Conservation (phyloP, 1,140 invertebrate species). For the Bombus soroeensis region DNA sequence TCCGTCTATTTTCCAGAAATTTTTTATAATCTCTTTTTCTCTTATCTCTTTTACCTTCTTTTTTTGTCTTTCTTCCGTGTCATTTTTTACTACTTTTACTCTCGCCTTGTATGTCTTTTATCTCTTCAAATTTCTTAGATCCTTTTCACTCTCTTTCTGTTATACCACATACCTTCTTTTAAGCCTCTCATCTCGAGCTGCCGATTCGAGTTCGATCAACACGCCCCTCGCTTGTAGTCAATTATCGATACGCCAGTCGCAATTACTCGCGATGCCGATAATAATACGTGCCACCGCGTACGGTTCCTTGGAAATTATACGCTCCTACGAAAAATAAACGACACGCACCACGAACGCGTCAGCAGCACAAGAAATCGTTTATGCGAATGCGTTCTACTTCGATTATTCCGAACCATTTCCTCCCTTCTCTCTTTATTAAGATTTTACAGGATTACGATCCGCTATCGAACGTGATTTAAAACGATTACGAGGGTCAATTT, state of each 20-base stretch:
- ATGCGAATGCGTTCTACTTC: conserved; percentile 16
- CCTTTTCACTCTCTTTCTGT: not conserved
- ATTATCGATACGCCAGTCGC: conserved; percentile 63
- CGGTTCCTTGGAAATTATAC: conserved; percentile 63
- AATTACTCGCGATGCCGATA: conserved; percentile 61
- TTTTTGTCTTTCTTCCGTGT: no score
- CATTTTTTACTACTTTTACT: not conserved
- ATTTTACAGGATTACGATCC: conserved; percentile 31
- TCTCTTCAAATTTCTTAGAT: not conserved
- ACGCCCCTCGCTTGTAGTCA: conserved; percentile 67
- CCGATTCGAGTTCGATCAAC: conserved; percentile 60
- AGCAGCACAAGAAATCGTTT: conserved; percentile 34
- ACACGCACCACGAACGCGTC: conserved; percentile 3
- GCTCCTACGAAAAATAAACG: conserved; percentile 51
- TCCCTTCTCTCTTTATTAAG: conserved; percentile 15
- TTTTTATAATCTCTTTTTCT: not conserved
- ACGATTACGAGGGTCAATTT: not conserved
- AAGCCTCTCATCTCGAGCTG: not conserved
- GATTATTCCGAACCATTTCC: not conserved
- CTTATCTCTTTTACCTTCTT: no score
- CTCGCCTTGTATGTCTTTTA: not conserved
- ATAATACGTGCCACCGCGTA: conserved; percentile 56
- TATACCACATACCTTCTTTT: not conserved
- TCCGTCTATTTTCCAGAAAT: not conserved
- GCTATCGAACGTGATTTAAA: not conserved